Base-by-base conservation (phyloP, 2,113 vertebrate genomes). In the Oryzias celebensis region DNA sequence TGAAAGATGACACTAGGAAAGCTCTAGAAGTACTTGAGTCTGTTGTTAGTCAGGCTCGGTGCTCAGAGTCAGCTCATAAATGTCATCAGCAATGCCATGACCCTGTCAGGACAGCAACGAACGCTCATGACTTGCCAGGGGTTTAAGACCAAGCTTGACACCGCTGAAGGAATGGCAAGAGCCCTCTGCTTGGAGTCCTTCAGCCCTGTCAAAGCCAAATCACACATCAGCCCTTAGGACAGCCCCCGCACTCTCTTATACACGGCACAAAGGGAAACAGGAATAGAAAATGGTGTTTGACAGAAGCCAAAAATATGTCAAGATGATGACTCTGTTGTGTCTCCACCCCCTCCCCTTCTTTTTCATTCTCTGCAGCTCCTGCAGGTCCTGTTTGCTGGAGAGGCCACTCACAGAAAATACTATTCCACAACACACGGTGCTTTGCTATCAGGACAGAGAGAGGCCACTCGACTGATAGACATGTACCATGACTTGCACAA, bases 351-450 rank as follows among this genome's bases (percentile, higher is more conserved):
- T 14, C 17, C 26, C 16, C 52, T 28, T 15, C 42, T 77, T 57
- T 18, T 53, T 48, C 46, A 15, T 57, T 53, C 42, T 49, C 26
- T 80, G 59, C 42, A 99, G 97, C 94, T 94, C 45, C 92, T 97
- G 89, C 97, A 99, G 94, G 94, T 99, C 91, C 92, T 99, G 91
- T 99, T 99, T 71, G 97, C 97, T 0, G 97, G 97, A 18, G 97
- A 99, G 90, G 96, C 97, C 83, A 99, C 97, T 31, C 96, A 99
- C 90, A 94, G 97, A 88, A 97, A 98, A 86, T 99, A 97, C 90
- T 99, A 99, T 91, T 98, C 97, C 91, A 99, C 97, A 20, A 97
- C 97, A 84, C 97, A 99, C 61, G 97, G 97, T 94, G 97, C 97
- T 94, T 92, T 99, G 94, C 92, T 98, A 72, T 98, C 97, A 14